phyloP scores from a whole-genome alignment of 2,113 vertebrate species.

The Anhinga anhinga region DNA sequence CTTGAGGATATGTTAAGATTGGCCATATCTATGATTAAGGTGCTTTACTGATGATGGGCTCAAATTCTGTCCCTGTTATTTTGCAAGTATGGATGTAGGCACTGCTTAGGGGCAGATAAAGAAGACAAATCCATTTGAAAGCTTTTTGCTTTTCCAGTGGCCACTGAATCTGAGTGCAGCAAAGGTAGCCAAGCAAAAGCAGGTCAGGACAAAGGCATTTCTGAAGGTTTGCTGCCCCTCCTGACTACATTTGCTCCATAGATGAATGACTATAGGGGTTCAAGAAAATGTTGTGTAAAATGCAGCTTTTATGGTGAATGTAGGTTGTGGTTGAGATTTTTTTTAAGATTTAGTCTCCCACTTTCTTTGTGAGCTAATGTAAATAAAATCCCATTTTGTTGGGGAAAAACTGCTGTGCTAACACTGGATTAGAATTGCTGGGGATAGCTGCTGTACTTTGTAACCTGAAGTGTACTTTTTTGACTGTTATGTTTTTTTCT shows the following conservation, averaged over 20 bases:
- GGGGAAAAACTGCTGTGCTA: constrained; percentile 76
- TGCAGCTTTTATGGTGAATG: constrained; percentile 78
- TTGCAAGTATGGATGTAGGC: background rate
- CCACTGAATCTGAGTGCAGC: background rate
- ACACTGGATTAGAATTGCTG: constrained; percentile 79
- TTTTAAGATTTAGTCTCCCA: constrained; percentile 71
- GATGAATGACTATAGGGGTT: constrained; percentile 46
- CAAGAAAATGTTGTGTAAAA: constrained; percentile 82
- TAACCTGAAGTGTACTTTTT: constrained; percentile 86
- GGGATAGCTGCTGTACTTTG: constrained; percentile 85
- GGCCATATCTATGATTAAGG: background rate
- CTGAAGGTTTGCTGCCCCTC: background rate
- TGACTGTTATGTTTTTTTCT: constrained; percentile 78
- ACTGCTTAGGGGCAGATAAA: background rate
- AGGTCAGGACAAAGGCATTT: constrained; percentile 1
- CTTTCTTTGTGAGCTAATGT: constrained; percentile 73
- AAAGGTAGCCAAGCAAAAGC: background rate
- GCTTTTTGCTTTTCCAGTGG: background rate
- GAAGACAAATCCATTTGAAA: background rate
- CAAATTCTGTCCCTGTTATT: background rate
- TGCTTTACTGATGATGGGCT: background rate
- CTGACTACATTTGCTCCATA: background rate
- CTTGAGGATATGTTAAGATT: background rate
- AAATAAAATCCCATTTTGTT: constrained; percentile 75
- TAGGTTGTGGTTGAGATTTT: constrained; percentile 71